Evolutionary conservation across 1,140 invertebrate genomes (phyloP).

Genomic region (Zaprionus vittiger): DNA sequence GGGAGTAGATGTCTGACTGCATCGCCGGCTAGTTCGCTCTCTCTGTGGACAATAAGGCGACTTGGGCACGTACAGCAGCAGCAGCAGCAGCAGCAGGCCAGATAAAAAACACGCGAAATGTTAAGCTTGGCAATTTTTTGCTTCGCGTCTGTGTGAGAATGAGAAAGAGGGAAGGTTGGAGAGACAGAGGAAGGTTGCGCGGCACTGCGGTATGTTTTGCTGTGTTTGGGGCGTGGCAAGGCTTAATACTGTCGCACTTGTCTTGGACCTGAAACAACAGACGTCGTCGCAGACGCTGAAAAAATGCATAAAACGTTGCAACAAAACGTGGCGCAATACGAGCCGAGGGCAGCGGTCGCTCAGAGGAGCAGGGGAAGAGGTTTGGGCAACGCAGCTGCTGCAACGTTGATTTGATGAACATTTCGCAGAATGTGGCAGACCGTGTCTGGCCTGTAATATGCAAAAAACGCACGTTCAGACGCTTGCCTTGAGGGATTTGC

Average conservation of each 20-base stretch:
- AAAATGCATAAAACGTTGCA: constrained; percentile 83
- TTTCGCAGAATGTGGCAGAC: constrained; percentile 56
- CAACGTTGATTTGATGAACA: constrained; percentile 82
- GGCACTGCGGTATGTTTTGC: constrained; percentile 4
- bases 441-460: constrained; percentile 77
- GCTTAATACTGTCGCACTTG: constrained; percentile 81
- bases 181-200: not conserved
- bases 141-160: constrained; percentile 51
- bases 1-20: constrained; percentile 39
- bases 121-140: constrained; percentile 80
- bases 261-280: constrained; percentile 80
- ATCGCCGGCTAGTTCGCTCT: constrained; percentile 52
- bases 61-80: constrained; percentile 67
- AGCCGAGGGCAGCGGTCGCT: constrained; percentile 1
- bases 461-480: constrained; percentile 71
- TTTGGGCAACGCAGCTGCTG: constrained; percentile 62
- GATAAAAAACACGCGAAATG: constrained; percentile 74
- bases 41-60: constrained; percentile 57
- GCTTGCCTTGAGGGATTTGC: constrained; percentile 76
- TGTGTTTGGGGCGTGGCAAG: constrained; percentile 40
- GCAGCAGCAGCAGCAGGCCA: constrained; percentile 19
- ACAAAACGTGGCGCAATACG: constrained; percentile 61
- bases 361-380: not conserved
- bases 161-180: constrained; percentile 6
- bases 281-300: constrained; percentile 73